These are phyloP conservation scores for Drosophila orena DNA, from an alignment of 1,140 invertebrate genomes.

Conservation along the genomic window DNA sequence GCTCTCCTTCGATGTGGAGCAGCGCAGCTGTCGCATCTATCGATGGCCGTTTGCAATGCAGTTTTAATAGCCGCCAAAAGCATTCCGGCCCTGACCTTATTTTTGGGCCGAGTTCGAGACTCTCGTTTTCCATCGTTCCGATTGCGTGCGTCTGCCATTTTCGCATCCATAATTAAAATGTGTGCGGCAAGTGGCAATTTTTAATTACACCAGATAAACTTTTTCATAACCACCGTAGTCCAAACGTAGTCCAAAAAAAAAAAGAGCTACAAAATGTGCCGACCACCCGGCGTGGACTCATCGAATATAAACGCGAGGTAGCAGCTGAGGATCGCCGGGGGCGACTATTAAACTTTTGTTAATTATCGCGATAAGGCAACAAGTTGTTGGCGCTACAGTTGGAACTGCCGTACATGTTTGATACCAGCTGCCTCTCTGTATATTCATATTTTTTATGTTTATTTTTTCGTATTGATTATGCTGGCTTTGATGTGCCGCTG, in stretches of 20 bases:
- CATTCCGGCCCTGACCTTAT: constrained; percentile 66
- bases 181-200: constrained; percentile 63
- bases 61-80: constrained; percentile 47
- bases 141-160: constrained; percentile 53
- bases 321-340: constrained; percentile 40
- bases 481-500: constrained; percentile 43
- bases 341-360: constrained; percentile 57
- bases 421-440: constrained; percentile 37
- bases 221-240: constrained; percentile 15
- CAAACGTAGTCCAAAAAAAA: neutral
- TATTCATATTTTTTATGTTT: constrained; percentile 20
- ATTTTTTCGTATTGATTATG: constrained; percentile 4
- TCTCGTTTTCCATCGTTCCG: constrained; percentile 26
- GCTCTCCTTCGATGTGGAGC: constrained; percentile 43
- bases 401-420: constrained; percentile 13
- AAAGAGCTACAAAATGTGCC: constrained; percentile 2
- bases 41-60: constrained; percentile 50
- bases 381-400: constrained; percentile 43
- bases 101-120: constrained; percentile 36
- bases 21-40: constrained; percentile 65
- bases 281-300: constrained; percentile 50
- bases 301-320: constrained; percentile 13
- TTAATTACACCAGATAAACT: constrained; percentile 63
- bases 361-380: constrained; percentile 70
- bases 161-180: constrained; percentile 75